Base-by-base conservation (phyloP, 92 coral and sea anemone genomes). In the Scolanthus callimorphus region DNA sequence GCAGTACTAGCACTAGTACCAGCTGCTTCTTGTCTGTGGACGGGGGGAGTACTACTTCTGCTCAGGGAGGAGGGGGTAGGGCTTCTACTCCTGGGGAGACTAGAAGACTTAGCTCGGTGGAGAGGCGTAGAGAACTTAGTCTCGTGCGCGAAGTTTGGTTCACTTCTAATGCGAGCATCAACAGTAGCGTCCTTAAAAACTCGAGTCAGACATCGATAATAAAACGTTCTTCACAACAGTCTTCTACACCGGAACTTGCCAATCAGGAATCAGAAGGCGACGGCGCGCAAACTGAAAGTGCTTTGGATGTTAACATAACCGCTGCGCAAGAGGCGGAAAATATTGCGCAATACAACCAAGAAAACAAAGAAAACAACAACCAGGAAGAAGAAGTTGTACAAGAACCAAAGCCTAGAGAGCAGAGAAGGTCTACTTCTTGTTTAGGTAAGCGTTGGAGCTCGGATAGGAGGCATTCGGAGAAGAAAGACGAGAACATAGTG, bases 401-500 rank as follows among this genome's bases (percentile, higher is more conserved):
- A 15, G 41, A 34, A 15, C 8, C 6, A 34, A 6, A 34, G 15
- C 6, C 8, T 34, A 6, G 41, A 15, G n/a, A 34, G 43, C 6
- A 15, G 43, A 9, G 23, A 4, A 11, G 63, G 20, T 55, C 75
- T 20, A 29, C 25, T 3, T 15, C 65, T 17, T 68, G 75, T 46
- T 39, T 55, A 4, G 63, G 50, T 13, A 41, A 31, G 4, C 63
- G 75, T 19, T 68, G 64, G 75, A 57, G 31, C 31, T 10, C 50
- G 10, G 27, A 60, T 4, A 53, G 58, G 13, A 50, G 65, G 11
- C 75, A 68, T 10, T 15, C 58, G 8, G 51, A 68, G 41, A 57
- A 55, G 25, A 67, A 56, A 17, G 67, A 49, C 48, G 62, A 58
- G 55, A 49, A 27, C 28, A 61, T 63, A 39, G 78, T 12, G 44